These are phyloP conservation scores for Sphaerodactylus townsendi DNA, from an alignment of 2,113 vertebrate genomes.

Conservation along the genomic window DNA sequence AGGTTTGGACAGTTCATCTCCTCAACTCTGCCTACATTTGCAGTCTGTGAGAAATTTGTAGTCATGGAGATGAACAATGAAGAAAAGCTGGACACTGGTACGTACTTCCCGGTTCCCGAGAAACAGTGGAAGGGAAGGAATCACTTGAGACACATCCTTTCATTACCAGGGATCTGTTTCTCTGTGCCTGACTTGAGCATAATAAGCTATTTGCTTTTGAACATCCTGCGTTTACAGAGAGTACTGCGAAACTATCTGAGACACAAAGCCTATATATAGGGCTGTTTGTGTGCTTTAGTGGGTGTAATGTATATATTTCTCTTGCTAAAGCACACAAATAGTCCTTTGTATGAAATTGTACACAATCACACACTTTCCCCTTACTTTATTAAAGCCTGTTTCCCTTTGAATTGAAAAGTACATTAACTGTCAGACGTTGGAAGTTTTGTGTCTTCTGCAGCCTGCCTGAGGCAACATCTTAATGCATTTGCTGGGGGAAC, in stretches of 20 bases:
- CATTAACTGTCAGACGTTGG: not conserved
- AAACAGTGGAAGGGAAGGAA: constrained; percentile 6
- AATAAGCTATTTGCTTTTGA: constrained; percentile 2
- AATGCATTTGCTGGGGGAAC: not conserved
- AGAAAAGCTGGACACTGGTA: constrained; percentile 92
- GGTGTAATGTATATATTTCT: not conserved
- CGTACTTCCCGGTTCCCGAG: constrained; percentile 44
- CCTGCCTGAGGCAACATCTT: no score
- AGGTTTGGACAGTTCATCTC: constrained; percentile 98
- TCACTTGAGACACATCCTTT: not conserved
- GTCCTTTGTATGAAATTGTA: not conserved
- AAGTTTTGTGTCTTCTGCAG: not conserved
- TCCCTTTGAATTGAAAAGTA: not conserved
- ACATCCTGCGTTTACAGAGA: not conserved
- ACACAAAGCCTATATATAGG: no score
- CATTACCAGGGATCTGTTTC: not conserved
- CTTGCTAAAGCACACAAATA: no score
- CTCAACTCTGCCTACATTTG: constrained; percentile 95
- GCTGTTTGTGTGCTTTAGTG: no score
- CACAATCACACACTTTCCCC: not conserved
- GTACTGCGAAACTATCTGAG: not conserved
- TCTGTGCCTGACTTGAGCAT: not conserved
- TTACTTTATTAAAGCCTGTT: not conserved
- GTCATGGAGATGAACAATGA: constrained; percentile 95
- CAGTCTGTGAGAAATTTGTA: constrained; percentile 99